Conservation (phyloP, 1,140 invertebrate species). For the Hyles euphorbiae region DNA sequence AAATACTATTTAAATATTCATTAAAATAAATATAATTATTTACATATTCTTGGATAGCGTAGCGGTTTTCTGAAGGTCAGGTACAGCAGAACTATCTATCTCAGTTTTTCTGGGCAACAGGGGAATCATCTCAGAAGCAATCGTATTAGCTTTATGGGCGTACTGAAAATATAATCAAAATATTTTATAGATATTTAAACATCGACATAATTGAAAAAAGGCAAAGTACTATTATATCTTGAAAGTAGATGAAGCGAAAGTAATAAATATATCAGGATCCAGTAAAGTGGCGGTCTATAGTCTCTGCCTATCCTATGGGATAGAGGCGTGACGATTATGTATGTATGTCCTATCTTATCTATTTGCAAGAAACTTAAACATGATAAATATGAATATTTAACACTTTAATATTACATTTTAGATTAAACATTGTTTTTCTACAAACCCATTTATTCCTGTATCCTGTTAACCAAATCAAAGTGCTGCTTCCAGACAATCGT, state of each 20-base stretch:
- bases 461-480: slow-evolving; percentile 52
- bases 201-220: too few relatives aligned
- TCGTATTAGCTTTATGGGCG: slow-evolving; percentile 50
- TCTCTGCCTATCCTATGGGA: too few relatives aligned
- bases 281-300: too few relatives aligned
- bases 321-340: too few relatives aligned
- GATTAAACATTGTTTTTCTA: too few relatives aligned
- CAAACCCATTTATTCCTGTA: slow-evolving; percentile 64
- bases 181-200: too few relatives aligned
- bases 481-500: slow-evolving; percentile 40
- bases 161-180: slow-evolving; percentile 26
- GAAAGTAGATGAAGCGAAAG: too few relatives aligned
- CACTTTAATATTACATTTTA: background rate
- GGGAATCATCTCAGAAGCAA: slow-evolving; percentile 49
- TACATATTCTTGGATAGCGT: slow-evolving; percentile 39
- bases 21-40: slow-evolving; percentile 13
- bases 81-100: slow-evolving; percentile 27
- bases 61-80: slow-evolving; percentile 31
- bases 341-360: too few relatives aligned
- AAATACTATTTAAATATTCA: background rate
- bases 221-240: too few relatives aligned
- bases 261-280: too few relatives aligned
- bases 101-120: slow-evolving; percentile 41
- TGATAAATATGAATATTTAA: too few relatives aligned
- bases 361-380: too few relatives aligned